Evolutionary conservation across 2,113 vertebrate species (phyloP).

Genomic region (Spea bombifrons): DNA sequence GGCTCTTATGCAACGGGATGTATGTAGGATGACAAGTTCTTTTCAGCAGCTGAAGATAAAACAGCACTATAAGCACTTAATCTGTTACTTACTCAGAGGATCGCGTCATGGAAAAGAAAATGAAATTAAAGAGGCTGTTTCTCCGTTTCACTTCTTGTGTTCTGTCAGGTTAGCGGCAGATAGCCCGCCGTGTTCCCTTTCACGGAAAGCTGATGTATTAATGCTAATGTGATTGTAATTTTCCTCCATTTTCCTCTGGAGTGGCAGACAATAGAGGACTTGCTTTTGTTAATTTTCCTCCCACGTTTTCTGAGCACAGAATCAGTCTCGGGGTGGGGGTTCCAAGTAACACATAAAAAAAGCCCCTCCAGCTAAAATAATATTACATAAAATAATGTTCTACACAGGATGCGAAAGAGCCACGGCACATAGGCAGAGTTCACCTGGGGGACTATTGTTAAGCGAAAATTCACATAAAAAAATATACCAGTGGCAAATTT

Average conservation of each 20-base stretch:
- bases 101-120: conserved; percentile 40
- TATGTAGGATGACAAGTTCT: too few relatives aligned
- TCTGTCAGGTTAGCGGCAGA: conserved; percentile 30
- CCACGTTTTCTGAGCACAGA: conserved; percentile 34
- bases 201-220: conserved; percentile 41
- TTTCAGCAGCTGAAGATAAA: not conserved
- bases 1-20: too few relatives aligned
- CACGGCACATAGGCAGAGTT: too few relatives aligned
- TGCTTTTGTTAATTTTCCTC: conserved; percentile 42
- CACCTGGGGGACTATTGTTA: too few relatives aligned
- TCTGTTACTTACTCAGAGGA: conserved; percentile 34
- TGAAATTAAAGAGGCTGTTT: conserved; percentile 27
- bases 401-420: too few relatives aligned
- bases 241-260: conserved; percentile 37
- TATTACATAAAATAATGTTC: not conserved
- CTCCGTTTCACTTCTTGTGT: conserved; percentile 35
- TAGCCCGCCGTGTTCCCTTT: conserved; percentile 40
- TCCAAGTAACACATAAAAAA: conserved; percentile 9
- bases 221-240: conserved; percentile 47
- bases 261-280: conserved; percentile 41
- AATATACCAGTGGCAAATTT: too few relatives aligned
- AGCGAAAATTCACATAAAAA: too few relatives aligned
- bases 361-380: not conserved
- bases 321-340: conserved; percentile 20
- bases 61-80: conserved; percentile 39